Percentiles rank a stretch among this genome's conserved stretches.
Conservation (phyloP, 2,888 invertebrate species). For the Spialia ferax region DNA sequence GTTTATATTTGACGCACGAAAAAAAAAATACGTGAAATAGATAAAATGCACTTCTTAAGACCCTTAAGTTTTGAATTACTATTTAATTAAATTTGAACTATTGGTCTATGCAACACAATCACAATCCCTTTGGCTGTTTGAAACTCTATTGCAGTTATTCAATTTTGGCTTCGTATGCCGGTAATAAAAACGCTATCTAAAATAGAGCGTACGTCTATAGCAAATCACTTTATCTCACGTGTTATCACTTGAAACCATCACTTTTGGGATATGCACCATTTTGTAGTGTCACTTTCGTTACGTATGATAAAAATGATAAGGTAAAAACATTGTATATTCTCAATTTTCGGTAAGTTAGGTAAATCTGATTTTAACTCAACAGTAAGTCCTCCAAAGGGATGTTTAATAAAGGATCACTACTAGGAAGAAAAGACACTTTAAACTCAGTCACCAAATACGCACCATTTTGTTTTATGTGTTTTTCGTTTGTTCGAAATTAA, state of each 20-base stretch:
- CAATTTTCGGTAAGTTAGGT: too few relatives aligned
- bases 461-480: conserved; percentile 28
- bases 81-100: not conserved
- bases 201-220: conserved; percentile 9
- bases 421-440: not conserved
- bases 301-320: not conserved
- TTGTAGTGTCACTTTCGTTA: not conserved
- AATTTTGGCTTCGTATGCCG: conserved; percentile 16
- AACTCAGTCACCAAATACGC: conserved; percentile 15
- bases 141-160: not conserved
- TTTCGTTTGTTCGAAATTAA: not conserved
- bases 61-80: not conserved
- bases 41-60: too few relatives aligned
- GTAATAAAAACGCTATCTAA: conserved; percentile 20
- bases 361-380: too few relatives aligned
- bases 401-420: not conserved
- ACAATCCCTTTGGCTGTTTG: not conserved
- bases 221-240: conserved; percentile 6
- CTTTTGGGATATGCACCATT: not conserved
- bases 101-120: not conserved
- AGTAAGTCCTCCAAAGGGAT: not conserved
- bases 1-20: not conserved
- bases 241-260: conserved; percentile 3
- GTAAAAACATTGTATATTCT: not conserved
- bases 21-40: not conserved